phyloP scores from a whole-genome alignment of 2,113 vertebrate genomes.

The Caranx melampygus region DNA sequence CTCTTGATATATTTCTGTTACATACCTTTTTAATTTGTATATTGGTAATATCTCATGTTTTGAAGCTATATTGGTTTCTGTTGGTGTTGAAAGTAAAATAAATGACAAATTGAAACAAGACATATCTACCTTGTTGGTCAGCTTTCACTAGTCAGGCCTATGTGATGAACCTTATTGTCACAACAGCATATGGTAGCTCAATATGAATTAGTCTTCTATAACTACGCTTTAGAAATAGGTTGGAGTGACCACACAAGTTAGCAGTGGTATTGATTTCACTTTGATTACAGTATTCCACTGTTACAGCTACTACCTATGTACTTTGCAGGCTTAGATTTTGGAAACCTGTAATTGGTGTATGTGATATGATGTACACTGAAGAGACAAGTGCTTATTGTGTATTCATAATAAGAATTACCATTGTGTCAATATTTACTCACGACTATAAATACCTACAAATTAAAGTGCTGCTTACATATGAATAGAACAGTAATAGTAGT shows the following conservation, averaged over 20 bases:
- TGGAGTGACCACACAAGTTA: background rate
- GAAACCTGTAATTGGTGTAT: background rate
- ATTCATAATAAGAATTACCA: no score
- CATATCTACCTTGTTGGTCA: background rate
- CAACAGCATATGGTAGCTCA: background rate
- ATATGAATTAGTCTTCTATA: no score
- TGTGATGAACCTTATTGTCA: no score
- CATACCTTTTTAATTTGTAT: slow-evolving; percentile 74
- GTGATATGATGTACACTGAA: background rate
- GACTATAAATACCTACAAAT: no score
- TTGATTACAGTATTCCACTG: no score
- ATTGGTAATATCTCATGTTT: slow-evolving; percentile 70
- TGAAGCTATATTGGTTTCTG: slow-evolving; percentile 66
- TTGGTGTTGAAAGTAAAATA: slow-evolving; percentile 77
- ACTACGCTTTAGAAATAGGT: background rate
- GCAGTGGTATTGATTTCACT: no score
- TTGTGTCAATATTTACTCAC: no score
- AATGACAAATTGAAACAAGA: slow-evolving; percentile 39
- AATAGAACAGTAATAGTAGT: no score
- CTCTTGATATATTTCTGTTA: slow-evolving; percentile 54
- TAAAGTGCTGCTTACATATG: no score
- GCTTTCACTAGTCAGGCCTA: background rate
- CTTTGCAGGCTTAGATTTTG: background rate
- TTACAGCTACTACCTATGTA: no score
- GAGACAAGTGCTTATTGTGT: background rate